phyloP scores from a whole-genome alignment of 1,140 invertebrate genomes.

The Episyrphus balteatus region DNA sequence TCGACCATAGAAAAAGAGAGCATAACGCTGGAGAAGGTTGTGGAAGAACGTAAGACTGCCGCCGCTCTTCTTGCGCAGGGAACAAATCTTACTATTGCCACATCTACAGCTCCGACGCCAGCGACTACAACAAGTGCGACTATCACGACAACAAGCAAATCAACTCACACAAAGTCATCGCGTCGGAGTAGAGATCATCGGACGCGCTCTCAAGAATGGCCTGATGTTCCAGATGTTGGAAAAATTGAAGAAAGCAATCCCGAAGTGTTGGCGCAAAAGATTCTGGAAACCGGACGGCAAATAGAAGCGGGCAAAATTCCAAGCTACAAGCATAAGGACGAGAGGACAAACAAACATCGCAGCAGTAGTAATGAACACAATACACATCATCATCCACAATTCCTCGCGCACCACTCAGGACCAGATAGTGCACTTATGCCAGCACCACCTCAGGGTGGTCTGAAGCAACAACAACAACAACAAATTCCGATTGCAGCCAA shows the following conservation, averaged over 20 bases:
- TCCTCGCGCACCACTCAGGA: not conserved
- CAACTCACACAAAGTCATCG: constrained; percentile 36
- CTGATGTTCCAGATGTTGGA: constrained; percentile 75
- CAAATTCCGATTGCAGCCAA: constrained; percentile 5
- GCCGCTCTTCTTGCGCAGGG: constrained; percentile 35
- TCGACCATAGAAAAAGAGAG: constrained; percentile 64
- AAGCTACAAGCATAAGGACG: constrained; percentile 5
- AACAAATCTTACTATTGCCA: constrained; percentile 32
- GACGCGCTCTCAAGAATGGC: constrained; percentile 77
- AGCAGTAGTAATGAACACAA: constrained; percentile 4
- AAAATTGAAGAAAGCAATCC: constrained; percentile 88
- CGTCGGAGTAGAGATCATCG: constrained; percentile 61
- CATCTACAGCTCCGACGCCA: constrained; percentile 13
- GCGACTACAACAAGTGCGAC: constrained; percentile 8
- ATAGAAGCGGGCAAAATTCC: constrained; percentile 66
- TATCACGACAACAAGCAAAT: constrained; percentile 10
- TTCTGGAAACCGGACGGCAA: constrained; percentile 74
- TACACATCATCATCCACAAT: not conserved
- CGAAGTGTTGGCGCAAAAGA: constrained; percentile 77
- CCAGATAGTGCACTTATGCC: constrained; percentile 32
- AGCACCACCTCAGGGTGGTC: constrained; percentile 13
- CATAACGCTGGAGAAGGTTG: constrained; percentile 56
- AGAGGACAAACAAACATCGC: not conserved
- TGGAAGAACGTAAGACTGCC: constrained; percentile 49
- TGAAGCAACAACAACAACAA: constrained; percentile 10